Base-by-base conservation (phyloP, 2,888 invertebrate genomes). In the Drosophila picticornis region DNA sequence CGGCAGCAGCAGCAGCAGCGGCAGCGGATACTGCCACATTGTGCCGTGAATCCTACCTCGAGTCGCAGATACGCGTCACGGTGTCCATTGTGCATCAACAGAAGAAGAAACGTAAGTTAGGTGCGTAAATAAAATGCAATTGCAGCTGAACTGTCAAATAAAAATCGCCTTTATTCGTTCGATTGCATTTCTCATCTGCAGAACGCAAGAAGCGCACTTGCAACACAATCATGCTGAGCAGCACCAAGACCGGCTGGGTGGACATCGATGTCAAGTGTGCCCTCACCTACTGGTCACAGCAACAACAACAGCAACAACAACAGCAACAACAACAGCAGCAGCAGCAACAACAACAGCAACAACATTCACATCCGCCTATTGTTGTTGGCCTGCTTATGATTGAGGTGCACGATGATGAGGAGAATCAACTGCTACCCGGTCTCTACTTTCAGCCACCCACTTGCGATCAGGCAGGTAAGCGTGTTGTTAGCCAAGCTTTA, bases 401-500 rank as follows among this genome's bases (percentile, higher is more conserved):
- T 62, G 93, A 93, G 80, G 92, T 93, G 31, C 93, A 93, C 64
- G 93, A 93, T 46, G 93, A 93, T 60, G 93, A 93, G 74, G 93
- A 93, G 70, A 91, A 91, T 62, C 93, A 91, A 27, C 70, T 93
- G 46, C 88, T 92, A 77, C 92, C 93, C 40, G 93, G 93, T 22
- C 84, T 88, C 22, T 93, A 89, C 83, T 93, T 93, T 64, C 90
- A 90, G 74, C 93, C 93, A 74, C 93, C 93, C 71, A 92, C 91
- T 83, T 93, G 93, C 75, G 92, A 92, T 75, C 92, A 93, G 93
- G 93, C 93, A 93, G 92, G 93, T 93, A 92, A 90, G 93, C 92
- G 93, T 93, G 92, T 91, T 90, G 93, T 93, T 91, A 90, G 91
- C 92, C 92, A 91, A 77, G 82, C 80, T 68, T 90, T 88, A 91